phyloP scores from a whole-genome alignment of 2,888 invertebrate species.

The Rotaria sp. region DNA sequence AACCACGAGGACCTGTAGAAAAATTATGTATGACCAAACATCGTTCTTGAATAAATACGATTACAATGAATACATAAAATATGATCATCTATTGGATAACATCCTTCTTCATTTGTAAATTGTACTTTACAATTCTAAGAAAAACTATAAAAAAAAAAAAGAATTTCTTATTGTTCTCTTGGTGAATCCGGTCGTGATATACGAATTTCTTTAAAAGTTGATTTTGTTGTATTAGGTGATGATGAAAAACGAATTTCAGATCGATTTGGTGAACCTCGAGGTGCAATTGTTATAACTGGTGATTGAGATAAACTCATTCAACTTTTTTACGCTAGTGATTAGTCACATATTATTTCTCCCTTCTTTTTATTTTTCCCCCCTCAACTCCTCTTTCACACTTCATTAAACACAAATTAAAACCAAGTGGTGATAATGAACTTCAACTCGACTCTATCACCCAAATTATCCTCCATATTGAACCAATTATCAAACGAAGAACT shows the following conservation, averaged over 20 bases:
- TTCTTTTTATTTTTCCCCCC: too few species aligned
- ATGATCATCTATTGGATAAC: constrained; percentile 92
- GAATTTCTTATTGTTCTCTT: too few species aligned
- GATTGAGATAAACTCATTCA: too few species aligned
- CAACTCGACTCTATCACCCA: too few species aligned
- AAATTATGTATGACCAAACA: background rate
- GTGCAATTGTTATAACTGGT: constrained; percentile 2
- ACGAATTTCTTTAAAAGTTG: background rate
- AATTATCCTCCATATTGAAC: too few species aligned
- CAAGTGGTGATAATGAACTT: too few species aligned
- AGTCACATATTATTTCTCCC: too few species aligned
- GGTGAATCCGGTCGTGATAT: constrained; percentile 18
- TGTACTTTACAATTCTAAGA: constrained; percentile 66
- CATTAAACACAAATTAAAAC: too few species aligned
- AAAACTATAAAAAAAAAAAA: constrained; percentile 65
- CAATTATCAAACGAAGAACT: too few species aligned
- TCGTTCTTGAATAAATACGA: constrained; percentile 57
- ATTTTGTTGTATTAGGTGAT: background rate
- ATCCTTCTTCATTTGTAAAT: constrained; percentile 65
- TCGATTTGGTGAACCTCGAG: background rate
- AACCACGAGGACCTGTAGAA: background rate
- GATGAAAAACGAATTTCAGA: constrained; percentile 2
- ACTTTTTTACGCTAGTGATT: too few species aligned
- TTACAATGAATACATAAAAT: constrained; percentile 93
- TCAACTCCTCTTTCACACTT: too few species aligned